Evolutionary conservation across 2,888 invertebrate genomes (phyloP).

Genomic region (Lordiphosa fenestrarum): DNA sequence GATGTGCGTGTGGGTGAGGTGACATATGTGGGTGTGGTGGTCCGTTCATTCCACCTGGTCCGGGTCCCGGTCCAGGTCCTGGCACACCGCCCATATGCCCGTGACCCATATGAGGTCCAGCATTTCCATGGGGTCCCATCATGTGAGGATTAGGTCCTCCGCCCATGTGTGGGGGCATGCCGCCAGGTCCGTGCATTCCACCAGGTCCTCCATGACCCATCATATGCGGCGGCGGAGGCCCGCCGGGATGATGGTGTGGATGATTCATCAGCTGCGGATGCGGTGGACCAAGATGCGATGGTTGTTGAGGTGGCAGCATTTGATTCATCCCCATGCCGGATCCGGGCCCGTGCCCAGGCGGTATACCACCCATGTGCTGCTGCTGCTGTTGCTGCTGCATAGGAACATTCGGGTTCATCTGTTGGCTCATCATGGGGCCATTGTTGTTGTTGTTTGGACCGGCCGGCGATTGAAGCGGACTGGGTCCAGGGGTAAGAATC

Average conservation of each 20-base stretch:
- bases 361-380: slow-evolving; percentile 62
- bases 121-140: slow-evolving; percentile 70
- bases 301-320: slow-evolving; percentile 77
- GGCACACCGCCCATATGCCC: slow-evolving; percentile 76
- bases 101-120: slow-evolving; percentile 70
- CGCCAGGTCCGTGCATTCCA: slow-evolving; percentile 68
- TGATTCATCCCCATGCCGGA: slow-evolving; percentile 78
- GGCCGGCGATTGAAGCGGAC: slow-evolving; percentile 74
- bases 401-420: slow-evolving; percentile 81
- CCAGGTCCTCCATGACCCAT: slow-evolving; percentile 63
- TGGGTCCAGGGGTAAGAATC: slow-evolving; percentile 66
- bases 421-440: slow-evolving; percentile 76
- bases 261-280: slow-evolving; percentile 77
- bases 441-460: slow-evolving; percentile 53
- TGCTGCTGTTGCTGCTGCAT: slow-evolving; percentile 78
- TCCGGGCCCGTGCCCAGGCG: slow-evolving; percentile 59
- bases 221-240: slow-evolving; percentile 76
- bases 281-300: slow-evolving; percentile 72
- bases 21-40: slow-evolving; percentile 68
- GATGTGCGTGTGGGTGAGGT: slow-evolving; percentile 56
- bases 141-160: slow-evolving; percentile 66
- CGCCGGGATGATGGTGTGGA: slow-evolving; percentile 71
- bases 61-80: slow-evolving; percentile 65
- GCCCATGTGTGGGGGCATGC: slow-evolving; percentile 68
- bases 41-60: slow-evolving; percentile 74